Percentiles rank a stretch among this genome's conserved stretches.
Conservation (phyloP, 30 jellyfish, hydroid and myxozoan species). For the Turritopsis rubra region DNA sequence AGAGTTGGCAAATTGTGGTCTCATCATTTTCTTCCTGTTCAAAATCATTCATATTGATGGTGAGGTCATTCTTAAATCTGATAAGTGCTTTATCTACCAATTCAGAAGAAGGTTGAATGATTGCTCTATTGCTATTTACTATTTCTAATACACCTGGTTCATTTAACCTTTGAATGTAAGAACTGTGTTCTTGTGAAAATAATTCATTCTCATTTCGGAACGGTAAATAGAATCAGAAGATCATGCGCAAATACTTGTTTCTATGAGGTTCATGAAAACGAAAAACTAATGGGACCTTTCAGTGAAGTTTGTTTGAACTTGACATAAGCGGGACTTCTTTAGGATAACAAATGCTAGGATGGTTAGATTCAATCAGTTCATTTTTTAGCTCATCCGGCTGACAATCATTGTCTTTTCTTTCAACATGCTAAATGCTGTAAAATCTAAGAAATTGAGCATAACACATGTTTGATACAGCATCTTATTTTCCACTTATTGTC, state of each 20-base stretch:
- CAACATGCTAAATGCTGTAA: background rate
- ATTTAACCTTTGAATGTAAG: background rate
- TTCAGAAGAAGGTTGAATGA: background rate
- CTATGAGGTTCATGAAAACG: constrained; percentile 8
- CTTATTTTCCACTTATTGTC: constrained; percentile 13
- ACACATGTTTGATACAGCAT: background rate
- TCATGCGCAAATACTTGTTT: constrained; percentile 13
- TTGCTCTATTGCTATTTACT: background rate
- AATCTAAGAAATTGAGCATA: constrained; percentile 15
- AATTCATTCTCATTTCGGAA: constrained; percentile 7
- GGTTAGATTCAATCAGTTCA: background rate
- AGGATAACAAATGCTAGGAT: background rate
- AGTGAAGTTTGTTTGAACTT: background rate
- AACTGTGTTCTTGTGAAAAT: background rate
- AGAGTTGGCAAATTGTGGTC: background rate
- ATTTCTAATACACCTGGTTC: constrained; percentile 14
- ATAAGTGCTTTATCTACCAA: background rate
- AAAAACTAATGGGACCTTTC: background rate
- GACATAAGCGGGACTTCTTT: background rate
- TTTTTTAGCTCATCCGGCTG: constrained; percentile 1
- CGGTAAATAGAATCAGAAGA: constrained; percentile 8
- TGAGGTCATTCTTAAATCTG: background rate
- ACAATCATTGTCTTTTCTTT: background rate
- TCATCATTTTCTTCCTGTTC: background rate
- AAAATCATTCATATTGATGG: background rate